Base-by-base conservation (phyloP, 2,113 vertebrate species). In the Dissostichus mawsoni region DNA sequence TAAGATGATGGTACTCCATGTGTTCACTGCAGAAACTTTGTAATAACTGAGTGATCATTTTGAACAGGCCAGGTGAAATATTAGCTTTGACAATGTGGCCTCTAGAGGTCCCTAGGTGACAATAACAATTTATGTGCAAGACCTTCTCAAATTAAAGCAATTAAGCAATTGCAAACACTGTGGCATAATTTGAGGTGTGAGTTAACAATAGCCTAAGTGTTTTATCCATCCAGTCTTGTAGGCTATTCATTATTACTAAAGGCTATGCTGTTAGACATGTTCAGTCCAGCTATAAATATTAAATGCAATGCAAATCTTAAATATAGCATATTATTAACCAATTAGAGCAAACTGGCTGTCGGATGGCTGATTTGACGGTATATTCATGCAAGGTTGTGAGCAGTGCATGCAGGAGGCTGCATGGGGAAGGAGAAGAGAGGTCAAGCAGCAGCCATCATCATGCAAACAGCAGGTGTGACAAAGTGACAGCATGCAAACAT, bases 391-490 rank as follows among this genome's bases (percentile, higher is more conserved):
- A 80, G 63, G 55, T 64, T 70, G 64, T 29, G 33, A 73, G 44
- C 83, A 7, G 65, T 16, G 79, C 41, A 44, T 73, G 82, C 56
- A 76, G 72, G 72, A 68, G 74, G 44, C 66, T 66, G 75, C 68
- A 33, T 23, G 57, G 41, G 72, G 59, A 41, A 47, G 69, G 75
- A 64, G 80, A 85, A 33, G 76, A 57, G 81, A 78, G 88, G 87
- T 85, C 88, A 86, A 80, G 84, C 81, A 75, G 78, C 82, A 74
- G 82, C 71, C 86, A 76, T 75, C 71, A 71, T 77, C 83, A 79
- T 57, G 84, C 80, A 81, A 85, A 80, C 81, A 88, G 89, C 91
- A 93, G 90, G 88, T 92, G 83, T 88, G 88, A 92, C 87, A 89
- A 67, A 83, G 88, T 90, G 89, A 90, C 89, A 88, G 71, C 86